Evolutionary conservation across 2,797 vertebrate species (phyloP).

Genomic region (Gymnoscopelus microlampas): DNA sequence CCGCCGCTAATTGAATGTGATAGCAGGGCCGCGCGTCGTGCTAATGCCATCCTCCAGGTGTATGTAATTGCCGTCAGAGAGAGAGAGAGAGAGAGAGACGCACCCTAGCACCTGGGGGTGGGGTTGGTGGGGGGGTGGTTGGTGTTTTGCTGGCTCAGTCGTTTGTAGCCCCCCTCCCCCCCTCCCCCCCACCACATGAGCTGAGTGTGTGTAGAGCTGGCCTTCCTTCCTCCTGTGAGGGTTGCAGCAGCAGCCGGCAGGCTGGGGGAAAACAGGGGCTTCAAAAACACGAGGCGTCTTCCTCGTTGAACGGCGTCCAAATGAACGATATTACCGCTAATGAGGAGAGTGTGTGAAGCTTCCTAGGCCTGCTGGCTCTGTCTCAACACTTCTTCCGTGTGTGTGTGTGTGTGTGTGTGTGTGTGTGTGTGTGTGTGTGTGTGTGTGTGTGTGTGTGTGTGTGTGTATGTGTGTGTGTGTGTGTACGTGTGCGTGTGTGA

Average conservation of each 20-base stretch:
- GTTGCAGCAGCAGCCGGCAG: constrained; percentile 18
- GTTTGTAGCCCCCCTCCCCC: constrained; percentile 11
- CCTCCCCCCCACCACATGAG: constrained; percentile 21
- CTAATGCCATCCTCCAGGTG: constrained; percentile 65
- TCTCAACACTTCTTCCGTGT: background rate
- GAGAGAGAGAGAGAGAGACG: constrained; percentile 6
- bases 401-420: background rate
- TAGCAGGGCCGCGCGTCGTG: constrained; percentile 41
- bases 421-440: too few species aligned
- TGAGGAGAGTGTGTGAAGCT: constrained; percentile 33
- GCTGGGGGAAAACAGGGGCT: constrained; percentile 16
- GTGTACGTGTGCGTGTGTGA: too few species aligned
- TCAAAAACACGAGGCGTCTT: background rate
- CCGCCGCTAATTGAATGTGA: constrained; percentile 78
- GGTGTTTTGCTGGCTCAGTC: constrained; percentile 52
- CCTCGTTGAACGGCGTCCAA: constrained; percentile 6
- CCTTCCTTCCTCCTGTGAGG: constrained; percentile 15
- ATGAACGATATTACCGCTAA: constrained; percentile 40
- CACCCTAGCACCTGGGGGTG: constrained; percentile 1
- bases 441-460: too few species aligned
- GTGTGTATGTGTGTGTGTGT: too few species aligned
- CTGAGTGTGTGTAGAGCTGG: constrained; percentile 31
- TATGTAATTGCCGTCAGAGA: constrained; percentile 76
- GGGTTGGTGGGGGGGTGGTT: background rate
- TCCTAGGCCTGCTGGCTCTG: constrained; percentile 6